phyloP scores from a whole-genome alignment of 2,888 invertebrate genomes.

The Netelia fuscicornis region DNA sequence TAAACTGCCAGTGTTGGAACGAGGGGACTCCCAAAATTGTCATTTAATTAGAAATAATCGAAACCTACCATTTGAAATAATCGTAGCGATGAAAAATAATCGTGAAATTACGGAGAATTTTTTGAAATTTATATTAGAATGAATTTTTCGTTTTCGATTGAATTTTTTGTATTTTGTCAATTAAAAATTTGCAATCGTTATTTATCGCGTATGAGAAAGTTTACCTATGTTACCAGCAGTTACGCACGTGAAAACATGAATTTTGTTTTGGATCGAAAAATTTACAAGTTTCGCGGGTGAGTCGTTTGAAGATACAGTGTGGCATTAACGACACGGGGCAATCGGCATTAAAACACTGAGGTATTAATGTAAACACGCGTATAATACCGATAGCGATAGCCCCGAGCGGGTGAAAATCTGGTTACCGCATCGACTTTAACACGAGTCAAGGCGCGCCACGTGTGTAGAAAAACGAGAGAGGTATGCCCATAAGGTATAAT shows the following conservation, averaged over 20 bases:
- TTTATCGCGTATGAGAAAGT: no score
- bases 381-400: constrained; percentile 84
- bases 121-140: no score
- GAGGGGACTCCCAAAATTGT: background rate
- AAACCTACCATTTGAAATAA: no score
- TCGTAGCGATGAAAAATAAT: no score
- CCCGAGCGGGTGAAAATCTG: constrained; percentile 64
- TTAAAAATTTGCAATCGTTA: no score
- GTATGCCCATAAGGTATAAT: constrained; percentile 1
- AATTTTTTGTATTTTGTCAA: no score
- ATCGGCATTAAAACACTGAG: constrained; percentile 83
- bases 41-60: no score
- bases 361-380: constrained; percentile 84
- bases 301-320: constrained; percentile 70
- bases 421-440: constrained; percentile 14
- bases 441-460: background rate
- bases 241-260: no score
- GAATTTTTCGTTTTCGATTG: no score
- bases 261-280: background rate
- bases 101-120: no score
- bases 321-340: constrained; percentile 82
- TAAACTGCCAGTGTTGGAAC: background rate
- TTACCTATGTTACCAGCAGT: no score
- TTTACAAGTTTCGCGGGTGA: constrained; percentile 23
- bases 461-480: background rate